Evolutionary conservation across 1,140 invertebrate species (phyloP).

Genomic region (Melipona quadrifasciata): DNA sequence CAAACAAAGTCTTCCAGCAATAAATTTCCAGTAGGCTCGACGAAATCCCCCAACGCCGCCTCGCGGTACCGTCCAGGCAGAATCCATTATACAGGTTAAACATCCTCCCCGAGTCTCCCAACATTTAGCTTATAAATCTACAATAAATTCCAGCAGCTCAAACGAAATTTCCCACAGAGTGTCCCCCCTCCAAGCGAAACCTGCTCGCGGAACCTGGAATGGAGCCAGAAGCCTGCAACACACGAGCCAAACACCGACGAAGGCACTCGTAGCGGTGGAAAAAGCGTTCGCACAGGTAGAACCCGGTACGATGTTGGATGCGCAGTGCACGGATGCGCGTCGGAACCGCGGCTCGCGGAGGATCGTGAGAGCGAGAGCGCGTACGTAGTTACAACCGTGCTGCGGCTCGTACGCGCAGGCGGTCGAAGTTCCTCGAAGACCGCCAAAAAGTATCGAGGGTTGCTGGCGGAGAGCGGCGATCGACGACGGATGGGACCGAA

Average conservation of each 20-base stretch:
- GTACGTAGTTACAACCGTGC: constrained; percentile 24
- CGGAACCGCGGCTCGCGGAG: neutral
- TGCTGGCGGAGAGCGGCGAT: constrained; percentile 30
- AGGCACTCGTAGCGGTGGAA: neutral
- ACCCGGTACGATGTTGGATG: neutral
- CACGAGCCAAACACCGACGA: neutral
- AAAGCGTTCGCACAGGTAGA: neutral
- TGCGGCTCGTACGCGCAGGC: constrained; percentile 9
- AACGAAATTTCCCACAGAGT: neutral
- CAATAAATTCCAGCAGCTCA: neutral
- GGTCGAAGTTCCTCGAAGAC: constrained; percentile 19
- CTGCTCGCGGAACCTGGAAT: neutral
- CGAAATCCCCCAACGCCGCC: too few species aligned
- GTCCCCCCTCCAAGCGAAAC: neutral
- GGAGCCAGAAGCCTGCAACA: neutral
- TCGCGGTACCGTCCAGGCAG: too few species aligned
- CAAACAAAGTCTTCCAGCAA: too few species aligned
- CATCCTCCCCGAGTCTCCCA: neutral
- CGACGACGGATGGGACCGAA: constrained; percentile 33
- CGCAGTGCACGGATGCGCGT: constrained; percentile 4
- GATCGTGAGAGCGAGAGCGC: neutral
- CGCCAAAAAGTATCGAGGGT: constrained; percentile 53
- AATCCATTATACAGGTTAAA: neutral
- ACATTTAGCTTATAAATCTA: too few species aligned
- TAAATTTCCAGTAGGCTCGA: too few species aligned